phyloP scores from a whole-genome alignment of 1,140 invertebrate species.

The Cyclargus thomasi region DNA sequence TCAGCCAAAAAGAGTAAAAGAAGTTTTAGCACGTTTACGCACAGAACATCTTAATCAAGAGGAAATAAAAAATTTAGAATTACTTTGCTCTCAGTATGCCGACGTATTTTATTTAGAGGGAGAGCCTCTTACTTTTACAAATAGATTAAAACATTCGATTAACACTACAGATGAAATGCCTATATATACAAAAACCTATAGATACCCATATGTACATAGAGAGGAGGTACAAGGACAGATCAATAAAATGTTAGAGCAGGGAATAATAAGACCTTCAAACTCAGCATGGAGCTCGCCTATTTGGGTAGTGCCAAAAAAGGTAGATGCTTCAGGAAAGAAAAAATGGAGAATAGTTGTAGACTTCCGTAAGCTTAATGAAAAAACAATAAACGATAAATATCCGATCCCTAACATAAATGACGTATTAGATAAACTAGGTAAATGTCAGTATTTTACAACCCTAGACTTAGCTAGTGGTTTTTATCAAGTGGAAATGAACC shows the following conservation, averaged over 20 bases:
- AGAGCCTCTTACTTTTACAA: background rate
- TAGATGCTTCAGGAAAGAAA: conserved; percentile 19
- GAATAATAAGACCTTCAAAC: conserved; percentile 25
- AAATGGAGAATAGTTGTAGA: conserved; percentile 21
- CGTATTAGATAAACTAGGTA: conserved; percentile 45
- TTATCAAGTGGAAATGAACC: conserved; percentile 68
- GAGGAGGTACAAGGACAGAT: conserved; percentile 22
- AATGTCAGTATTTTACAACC: conserved; percentile 58
- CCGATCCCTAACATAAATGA: conserved; percentile 12
- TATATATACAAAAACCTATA: conserved; percentile 21
- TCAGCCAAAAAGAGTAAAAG: conserved; percentile 9
- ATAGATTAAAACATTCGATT: background rate
- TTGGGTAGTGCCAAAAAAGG: background rate
- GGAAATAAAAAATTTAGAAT: conserved; percentile 21
- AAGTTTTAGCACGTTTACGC: conserved; percentile 23
- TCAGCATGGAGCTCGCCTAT: conserved; percentile 21
- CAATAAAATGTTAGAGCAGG: conserved; percentile 26
- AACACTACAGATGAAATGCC: conserved; percentile 23
- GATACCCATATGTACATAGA: conserved; percentile 24
- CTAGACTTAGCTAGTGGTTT: conserved; percentile 74
- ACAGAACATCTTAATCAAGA: conserved; percentile 24
- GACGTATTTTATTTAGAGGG: too few relatives aligned
- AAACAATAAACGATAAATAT: conserved; percentile 23
- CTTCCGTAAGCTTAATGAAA: conserved; percentile 20
- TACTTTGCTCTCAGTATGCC: too few relatives aligned